phyloP scores from a whole-genome alignment of 2,113 vertebrate genomes.

The Xenopus borealis region DNA sequence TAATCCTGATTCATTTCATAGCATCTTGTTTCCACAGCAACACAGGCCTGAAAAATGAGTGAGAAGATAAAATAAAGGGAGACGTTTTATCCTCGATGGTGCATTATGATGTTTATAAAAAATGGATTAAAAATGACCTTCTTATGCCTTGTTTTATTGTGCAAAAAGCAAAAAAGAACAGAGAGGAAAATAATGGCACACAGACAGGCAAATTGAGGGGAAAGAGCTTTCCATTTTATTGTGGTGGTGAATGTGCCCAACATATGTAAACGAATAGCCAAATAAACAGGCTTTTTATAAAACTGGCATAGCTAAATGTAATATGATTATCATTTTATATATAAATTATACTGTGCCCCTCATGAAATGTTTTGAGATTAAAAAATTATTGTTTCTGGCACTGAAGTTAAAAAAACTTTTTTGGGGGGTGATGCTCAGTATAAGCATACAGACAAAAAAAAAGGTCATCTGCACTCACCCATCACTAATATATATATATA shows the following conservation, averaged over 20 bases:
- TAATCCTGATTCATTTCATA: conserved; percentile 34
- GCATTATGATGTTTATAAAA: conserved; percentile 21
- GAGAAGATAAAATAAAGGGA: conserved; percentile 14
- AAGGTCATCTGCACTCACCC: too few species aligned
- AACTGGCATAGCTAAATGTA: too few species aligned
- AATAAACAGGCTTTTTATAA: too few species aligned
- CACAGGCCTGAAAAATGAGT: conserved; percentile 22
- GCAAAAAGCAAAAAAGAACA: neutral
- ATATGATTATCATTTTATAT: too few species aligned
- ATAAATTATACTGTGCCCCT: too few species aligned
- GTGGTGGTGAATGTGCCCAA: neutral
- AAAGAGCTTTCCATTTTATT: neutral
- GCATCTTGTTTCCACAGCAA: conserved; percentile 38
- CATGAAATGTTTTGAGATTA: too few species aligned
- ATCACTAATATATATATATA: too few species aligned
- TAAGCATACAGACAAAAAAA: too few species aligned
- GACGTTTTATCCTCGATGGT: conserved; percentile 5
- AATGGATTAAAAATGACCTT: conserved; percentile 15
- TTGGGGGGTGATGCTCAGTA: too few species aligned
- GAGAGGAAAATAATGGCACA: neutral
- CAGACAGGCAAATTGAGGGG: neutral
- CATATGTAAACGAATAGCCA: too few species aligned
- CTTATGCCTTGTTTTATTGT: neutral
- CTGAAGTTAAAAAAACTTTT: too few species aligned
- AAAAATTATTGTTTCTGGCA: too few species aligned